Evolutionary conservation across 1,140 invertebrate genomes (phyloP).

Genomic region (Lordiphosa mommai): DNA sequence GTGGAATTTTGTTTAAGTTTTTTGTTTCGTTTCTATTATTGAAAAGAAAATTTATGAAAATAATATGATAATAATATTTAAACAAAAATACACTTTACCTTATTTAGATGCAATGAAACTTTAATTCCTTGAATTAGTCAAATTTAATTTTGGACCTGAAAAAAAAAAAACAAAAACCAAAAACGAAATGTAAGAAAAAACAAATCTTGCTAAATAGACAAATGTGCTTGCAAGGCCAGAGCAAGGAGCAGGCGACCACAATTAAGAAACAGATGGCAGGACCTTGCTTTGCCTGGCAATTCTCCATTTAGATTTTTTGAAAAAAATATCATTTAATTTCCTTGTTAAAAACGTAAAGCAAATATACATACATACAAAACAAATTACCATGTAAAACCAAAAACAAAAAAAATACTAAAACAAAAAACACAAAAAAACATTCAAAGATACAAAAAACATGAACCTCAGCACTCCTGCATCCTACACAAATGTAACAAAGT

Average conservation of each 20-base stretch:
- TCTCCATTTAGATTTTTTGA: slow-evolving; percentile 56
- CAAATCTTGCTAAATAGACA: slow-evolving; percentile 64
- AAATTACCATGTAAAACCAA: slow-evolving; percentile 20
- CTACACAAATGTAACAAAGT: slow-evolving; percentile 74
- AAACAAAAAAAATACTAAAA: slow-evolving; percentile 27
- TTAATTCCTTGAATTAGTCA: slow-evolving; percentile 79
- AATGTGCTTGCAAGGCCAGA: slow-evolving; percentile 33
- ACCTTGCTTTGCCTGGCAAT: slow-evolving; percentile 9
- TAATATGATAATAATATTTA: slow-evolving; percentile 63
- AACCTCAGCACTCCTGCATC: slow-evolving; percentile 79
- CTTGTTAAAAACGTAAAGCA: slow-evolving; percentile 72
- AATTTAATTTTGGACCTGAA: slow-evolving; percentile 79
- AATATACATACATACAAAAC: slow-evolving; percentile 61
- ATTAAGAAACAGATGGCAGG: neutral
- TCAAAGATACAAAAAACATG: slow-evolving; percentile 79
- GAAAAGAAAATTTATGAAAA: slow-evolving; percentile 68
- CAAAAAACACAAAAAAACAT: slow-evolving; percentile 63
- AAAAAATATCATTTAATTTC: slow-evolving; percentile 61
- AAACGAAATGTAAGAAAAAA: slow-evolving; percentile 35
- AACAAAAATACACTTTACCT: slow-evolving; percentile 70
- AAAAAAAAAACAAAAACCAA: slow-evolving; percentile 30
- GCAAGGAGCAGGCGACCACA: slow-evolving; percentile 9
- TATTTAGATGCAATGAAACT: slow-evolving; percentile 78
- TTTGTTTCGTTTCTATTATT: slow-evolving; percentile 77
- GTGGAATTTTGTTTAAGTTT: slow-evolving; percentile 78